Evolutionary conservation across 1,140 invertebrate species (phyloP), one percentile per base, ranked within the genome.

Genomic region (Bombus polaris): DNA sequence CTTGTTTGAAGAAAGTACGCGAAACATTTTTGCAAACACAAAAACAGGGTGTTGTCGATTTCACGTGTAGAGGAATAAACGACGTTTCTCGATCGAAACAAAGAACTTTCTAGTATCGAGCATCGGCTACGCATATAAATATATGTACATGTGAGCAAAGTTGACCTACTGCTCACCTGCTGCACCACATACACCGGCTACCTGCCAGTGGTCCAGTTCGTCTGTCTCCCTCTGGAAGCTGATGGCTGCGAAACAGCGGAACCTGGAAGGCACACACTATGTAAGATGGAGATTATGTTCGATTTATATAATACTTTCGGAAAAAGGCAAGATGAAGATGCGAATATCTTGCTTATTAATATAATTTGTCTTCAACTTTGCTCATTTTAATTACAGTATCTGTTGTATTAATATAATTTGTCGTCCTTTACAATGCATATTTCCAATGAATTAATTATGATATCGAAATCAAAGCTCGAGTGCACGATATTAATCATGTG

Each of bases 111-210:
- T 47, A 53, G 85, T 53, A 59, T 71, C 84, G 62, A 35, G 47
- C 68, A 68, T 81, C 77, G 39, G 71, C 71, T 75, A 59, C 72
- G 71, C 78, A 75, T 76, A 66, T 71, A 72, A 84, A 62, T n/a
- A 62, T n/a, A 84, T 59, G 66, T 22, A 79, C 83, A 79, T 42
- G 83, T 62, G 83, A 85, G 83, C 35, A 2, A 57, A 74, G 78
- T 85, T 85, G 83, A 85, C 83, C 77, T 88, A 89, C 74, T 87
- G 89, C 73, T 90, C 89, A 90, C 89, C 89, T 90, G 89, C 89
- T 85, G 88, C 85, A 59, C 28, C 75, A 9, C 87, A 35, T 73
- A 65, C 83, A 87, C 85, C 71, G 82, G 77, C 88, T 89, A 89
- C 88, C 88, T 87, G 89, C 85, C 68, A 81, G 65, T 83, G 77